These are phyloP conservation scores for Okapia johnstoni DNA, from an alignment of 2,113 vertebrate genomes.

Conservation along the genomic window DNA sequence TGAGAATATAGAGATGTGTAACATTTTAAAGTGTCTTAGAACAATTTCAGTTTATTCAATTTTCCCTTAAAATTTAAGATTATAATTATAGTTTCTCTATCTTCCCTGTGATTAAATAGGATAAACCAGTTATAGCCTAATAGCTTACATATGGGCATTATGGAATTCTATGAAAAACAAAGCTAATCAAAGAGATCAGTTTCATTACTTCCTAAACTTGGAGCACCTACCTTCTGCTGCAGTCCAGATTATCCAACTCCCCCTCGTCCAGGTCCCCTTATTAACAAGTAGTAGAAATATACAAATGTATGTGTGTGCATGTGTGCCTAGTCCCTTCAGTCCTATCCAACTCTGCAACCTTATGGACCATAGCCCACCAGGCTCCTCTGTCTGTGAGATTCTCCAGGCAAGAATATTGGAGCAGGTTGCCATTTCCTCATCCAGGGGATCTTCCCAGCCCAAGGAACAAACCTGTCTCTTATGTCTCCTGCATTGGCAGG, in stretches of 20 bases:
- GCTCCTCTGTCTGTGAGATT: not conserved
- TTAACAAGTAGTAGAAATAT: constrained; percentile 17
- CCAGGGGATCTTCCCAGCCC: not conserved
- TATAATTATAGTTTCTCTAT: not conserved
- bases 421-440: not conserved
- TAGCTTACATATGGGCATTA: not conserved
- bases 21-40: not conserved
- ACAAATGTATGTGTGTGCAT: not conserved
- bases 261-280: not conserved
- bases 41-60: not conserved
- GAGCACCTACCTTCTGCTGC: not conserved
- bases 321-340: not conserved
- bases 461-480: not conserved
- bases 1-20: not conserved
- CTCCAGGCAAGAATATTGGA: not conserved
- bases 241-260: not conserved
- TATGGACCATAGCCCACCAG: not conserved
- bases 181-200: not conserved
- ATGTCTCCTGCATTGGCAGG: not conserved
- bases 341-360: not conserved
- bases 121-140: not conserved
- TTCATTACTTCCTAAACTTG: constrained; percentile 11
- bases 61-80: not conserved
- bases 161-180: constrained; percentile 9
- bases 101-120: not conserved